Percentiles rank a stretch among this genome's conserved stretches.
phyloP scores from a whole-genome alignment of 2,113 vertebrate genomes.

The Sylvilagus bachmani region DNA sequence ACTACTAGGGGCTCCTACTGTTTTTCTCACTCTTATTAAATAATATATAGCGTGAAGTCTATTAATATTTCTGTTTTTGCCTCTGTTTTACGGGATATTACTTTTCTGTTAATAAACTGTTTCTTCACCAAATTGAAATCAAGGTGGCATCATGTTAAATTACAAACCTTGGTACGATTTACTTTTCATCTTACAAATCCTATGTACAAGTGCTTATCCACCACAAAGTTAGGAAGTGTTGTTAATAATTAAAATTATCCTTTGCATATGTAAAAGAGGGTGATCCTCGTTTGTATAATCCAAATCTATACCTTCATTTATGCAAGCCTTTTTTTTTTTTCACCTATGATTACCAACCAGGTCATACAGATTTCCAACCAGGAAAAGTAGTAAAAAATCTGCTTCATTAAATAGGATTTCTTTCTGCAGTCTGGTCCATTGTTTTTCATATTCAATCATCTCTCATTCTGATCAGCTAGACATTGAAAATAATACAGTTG shows the following conservation, averaged over 20 bases:
- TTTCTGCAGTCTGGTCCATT: conserved; percentile 20
- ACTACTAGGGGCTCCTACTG: neutral
- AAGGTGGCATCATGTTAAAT: conserved; percentile 3
- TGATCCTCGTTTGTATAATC: neutral
- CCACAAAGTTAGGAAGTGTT: neutral
- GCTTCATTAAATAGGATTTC: neutral
- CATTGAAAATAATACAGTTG: neutral
- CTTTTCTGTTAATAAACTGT: neutral
- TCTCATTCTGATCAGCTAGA: neutral
- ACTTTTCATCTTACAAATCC: conserved; percentile 33
- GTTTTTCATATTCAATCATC: neutral
- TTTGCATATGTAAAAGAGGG: neutral
- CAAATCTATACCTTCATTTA: neutral
- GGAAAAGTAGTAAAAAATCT: neutral
- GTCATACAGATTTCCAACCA: neutral
- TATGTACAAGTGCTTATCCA: neutral
- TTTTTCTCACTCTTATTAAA: neutral
- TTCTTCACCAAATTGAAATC: conserved; percentile 4
- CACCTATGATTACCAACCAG: neutral
- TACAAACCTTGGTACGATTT: neutral
- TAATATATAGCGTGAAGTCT: conserved; percentile 12
- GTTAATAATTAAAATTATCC: neutral
- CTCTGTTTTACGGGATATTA: conserved; percentile 3
- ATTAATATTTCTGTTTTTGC: neutral
- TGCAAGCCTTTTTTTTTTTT: neutral